Evolutionary conservation across 2,797 vertebrate genomes (phyloP).

Genomic region (Eleutherodactylus coqui): DNA sequence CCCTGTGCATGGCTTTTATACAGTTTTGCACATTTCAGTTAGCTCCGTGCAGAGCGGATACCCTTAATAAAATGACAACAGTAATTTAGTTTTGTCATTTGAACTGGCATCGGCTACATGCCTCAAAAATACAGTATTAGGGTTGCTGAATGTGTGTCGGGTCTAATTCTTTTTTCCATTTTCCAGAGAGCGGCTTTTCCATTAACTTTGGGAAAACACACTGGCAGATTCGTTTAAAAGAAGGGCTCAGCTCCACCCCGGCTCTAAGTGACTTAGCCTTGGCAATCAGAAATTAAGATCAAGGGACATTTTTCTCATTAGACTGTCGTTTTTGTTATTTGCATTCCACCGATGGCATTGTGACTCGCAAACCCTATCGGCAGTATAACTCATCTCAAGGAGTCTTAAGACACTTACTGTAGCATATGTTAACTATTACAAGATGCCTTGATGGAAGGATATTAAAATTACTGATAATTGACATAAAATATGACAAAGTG

Average conservation of each 20-base stretch:
- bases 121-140: conserved; percentile 99
- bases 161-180: conserved; percentile 99
- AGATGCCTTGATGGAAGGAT: conserved; percentile 92
- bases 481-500: conserved; percentile 99
- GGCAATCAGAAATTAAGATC: conserved; percentile 99
- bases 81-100: conserved; percentile 99
- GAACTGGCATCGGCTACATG: conserved; percentile 88
- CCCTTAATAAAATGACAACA: conserved; percentile 99
- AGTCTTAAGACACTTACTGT: conserved; percentile 86
- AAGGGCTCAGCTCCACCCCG: conserved; percentile 96
- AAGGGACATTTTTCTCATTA: conserved; percentile 96
- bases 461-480: conserved; percentile 97
- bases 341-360: conserved; percentile 86
- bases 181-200: conserved; percentile 99
- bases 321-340: conserved; percentile 91
- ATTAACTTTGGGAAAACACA: conserved; percentile 97
- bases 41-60: conserved; percentile 92
- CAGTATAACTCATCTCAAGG: conserved; percentile 92
- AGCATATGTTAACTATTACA: conserved; percentile 95
- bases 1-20: conserved; percentile 87
- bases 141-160: conserved; percentile 93
- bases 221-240: conserved; percentile 99
- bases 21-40: conserved; percentile 91
- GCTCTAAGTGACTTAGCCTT: conserved; percentile 89
- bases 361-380: conserved; percentile 81